A percentile compares a stretch with the other conserved stretches of the same genome.
These are phyloP conservation scores for Euzophera pinguis DNA, from an alignment of 2,888 invertebrate species.

Conservation along the genomic window DNA sequence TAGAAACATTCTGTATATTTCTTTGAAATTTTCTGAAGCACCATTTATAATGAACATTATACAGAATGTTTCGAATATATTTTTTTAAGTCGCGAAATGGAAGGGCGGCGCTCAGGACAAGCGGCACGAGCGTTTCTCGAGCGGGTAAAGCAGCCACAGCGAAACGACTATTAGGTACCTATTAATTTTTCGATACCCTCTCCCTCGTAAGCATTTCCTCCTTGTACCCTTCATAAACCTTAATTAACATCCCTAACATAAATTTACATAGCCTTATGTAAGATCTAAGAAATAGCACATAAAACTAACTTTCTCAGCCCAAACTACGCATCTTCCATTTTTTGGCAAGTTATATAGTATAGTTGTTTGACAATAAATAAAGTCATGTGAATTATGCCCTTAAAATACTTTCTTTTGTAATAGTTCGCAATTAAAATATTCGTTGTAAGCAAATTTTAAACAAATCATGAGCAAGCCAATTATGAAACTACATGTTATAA, in stretches of 20 bases:
- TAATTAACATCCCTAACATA: neutral
- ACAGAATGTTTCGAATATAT: constrained; percentile 11
- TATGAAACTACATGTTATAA: too few relatives aligned
- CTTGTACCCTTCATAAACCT: neutral
- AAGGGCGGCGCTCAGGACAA: constrained; percentile 1
- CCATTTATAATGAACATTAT: constrained; percentile 1
- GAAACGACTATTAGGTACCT: constrained; percentile 8
- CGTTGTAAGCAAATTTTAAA: too few relatives aligned
- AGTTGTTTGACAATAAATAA: too few relatives aligned
- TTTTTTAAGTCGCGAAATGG: constrained; percentile 11
- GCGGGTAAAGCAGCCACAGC: constrained; percentile 4
- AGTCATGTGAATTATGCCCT: too few relatives aligned
- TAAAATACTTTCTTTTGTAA: too few relatives aligned
- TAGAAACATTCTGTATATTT: constrained; percentile 6
- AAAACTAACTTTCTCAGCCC: too few relatives aligned
- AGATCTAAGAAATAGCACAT: too few relatives aligned
- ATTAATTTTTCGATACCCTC: constrained; percentile 1
- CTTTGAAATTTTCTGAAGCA: neutral
- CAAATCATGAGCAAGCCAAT: too few relatives aligned
- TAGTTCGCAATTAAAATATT: too few relatives aligned
- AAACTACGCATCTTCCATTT: too few relatives aligned
- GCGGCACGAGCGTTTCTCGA: constrained; percentile 2
- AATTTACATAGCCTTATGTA: too few relatives aligned
- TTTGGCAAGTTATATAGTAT: too few relatives aligned
- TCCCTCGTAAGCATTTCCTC: neutral